Evolutionary conservation across 2,888 invertebrate genomes (phyloP).

Genomic region (Platycheirus albimanus): DNA sequence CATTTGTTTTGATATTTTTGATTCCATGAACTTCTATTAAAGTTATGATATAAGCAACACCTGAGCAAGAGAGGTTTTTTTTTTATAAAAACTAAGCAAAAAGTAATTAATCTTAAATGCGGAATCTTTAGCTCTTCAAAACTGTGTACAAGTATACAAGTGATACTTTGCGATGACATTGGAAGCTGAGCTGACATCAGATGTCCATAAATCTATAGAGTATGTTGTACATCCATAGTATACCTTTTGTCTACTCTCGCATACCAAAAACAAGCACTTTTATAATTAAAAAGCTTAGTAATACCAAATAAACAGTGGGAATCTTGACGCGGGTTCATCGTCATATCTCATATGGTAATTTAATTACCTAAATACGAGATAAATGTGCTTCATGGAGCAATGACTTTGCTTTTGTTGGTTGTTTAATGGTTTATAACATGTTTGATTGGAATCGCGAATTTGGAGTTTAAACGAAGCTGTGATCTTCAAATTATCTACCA

Average conservation of each 20-base stretch:
- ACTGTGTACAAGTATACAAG: not conserved
- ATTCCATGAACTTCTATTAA: too few species aligned
- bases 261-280: too few species aligned
- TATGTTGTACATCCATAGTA: too few species aligned
- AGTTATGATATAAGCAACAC: too few species aligned
- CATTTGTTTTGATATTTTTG: too few species aligned
- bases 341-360: not conserved
- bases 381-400: not conserved
- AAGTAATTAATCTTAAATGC: conserved; percentile 7
- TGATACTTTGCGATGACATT: conserved; percentile 45
- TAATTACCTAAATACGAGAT: not conserved
- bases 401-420: not conserved
- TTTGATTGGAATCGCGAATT: too few species aligned
- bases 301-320: not conserved
- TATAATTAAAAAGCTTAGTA: too few species aligned
- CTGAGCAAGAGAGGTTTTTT: not conserved
- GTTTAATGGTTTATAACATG: too few species aligned
- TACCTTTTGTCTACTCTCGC: too few species aligned
- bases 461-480: too few species aligned
- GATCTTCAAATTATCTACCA: too few species aligned
- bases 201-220: not conserved
- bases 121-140: too few species aligned
- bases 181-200: conserved; percentile 20
- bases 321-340: not conserved
- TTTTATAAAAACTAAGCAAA: not conserved